A percentile compares a stretch with the other conserved stretches of the same genome.
These are phyloP conservation scores for Polydesmus complanatus DNA, from an alignment of 2,888 invertebrate species.

Conservation along the genomic window DNA sequence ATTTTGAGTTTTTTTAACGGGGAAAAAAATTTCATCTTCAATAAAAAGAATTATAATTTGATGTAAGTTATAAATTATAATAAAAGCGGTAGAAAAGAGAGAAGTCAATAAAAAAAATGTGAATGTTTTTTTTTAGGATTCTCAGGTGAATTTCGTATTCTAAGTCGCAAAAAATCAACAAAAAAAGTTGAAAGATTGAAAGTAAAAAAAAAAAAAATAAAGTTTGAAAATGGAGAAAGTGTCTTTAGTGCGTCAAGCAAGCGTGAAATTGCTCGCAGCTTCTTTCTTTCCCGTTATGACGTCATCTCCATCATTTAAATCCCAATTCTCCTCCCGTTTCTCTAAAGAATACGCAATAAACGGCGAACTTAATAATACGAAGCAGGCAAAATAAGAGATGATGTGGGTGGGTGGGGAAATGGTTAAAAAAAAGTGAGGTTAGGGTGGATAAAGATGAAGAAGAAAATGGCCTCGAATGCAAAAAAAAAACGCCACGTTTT, in stretches of 20 bases:
- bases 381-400: too few species aligned
- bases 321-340: not conserved
- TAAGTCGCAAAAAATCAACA: too few species aligned
- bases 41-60: too few species aligned
- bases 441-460: not conserved
- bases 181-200: too few species aligned
- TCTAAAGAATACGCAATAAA: not conserved
- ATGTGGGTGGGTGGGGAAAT: not conserved
- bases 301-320: not conserved
- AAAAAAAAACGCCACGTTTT: too few species aligned
- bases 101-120: too few species aligned
- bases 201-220: not conserved
- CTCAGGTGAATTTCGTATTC: not conserved
- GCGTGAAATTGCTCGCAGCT: not conserved
- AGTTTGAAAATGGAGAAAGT: not conserved
- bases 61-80: too few species aligned
- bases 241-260: not conserved
- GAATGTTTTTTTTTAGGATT: not conserved
- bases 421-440: not conserved
- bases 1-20: too few species aligned
- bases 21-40: too few species aligned
- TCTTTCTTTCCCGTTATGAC: not conserved
- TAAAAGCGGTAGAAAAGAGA: too few species aligned
- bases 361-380: too few species aligned
- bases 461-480: too few species aligned